phyloP scores from a whole-genome alignment of 2,888 invertebrate species.

The Melieria picta region DNA sequence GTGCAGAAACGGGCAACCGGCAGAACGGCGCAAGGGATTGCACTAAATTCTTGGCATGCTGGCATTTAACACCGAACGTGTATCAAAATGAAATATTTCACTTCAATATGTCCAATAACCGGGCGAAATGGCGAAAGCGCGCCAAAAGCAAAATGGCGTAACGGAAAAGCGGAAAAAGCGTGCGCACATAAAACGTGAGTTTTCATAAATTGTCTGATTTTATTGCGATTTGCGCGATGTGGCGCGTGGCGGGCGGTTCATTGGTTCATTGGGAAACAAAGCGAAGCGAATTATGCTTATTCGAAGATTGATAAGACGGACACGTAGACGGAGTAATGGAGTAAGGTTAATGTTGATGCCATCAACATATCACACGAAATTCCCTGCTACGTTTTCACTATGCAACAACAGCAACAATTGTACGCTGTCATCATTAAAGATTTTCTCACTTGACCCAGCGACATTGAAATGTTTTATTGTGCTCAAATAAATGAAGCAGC shows the following conservation, averaged over 20 bases:
- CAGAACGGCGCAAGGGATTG: not conserved
- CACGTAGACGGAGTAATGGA: too few species aligned
- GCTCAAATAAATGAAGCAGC: too few species aligned
- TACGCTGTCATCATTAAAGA: too few species aligned
- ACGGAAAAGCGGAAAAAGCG: not conserved
- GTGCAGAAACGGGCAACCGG: not conserved
- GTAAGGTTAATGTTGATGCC: too few species aligned
- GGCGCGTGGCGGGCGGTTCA: not conserved
- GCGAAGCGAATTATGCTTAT: not conserved
- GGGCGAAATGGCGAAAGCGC: not conserved
- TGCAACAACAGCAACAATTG: too few species aligned
- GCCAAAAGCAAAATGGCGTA: not conserved
- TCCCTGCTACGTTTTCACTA: too few species aligned
- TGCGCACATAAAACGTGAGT: constrained; percentile 32
- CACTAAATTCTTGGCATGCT: constrained; percentile 8
- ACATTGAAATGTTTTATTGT: too few species aligned
- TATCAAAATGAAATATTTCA: constrained; percentile 14
- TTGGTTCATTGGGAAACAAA: not conserved
- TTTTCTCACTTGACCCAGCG: too few species aligned
- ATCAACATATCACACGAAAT: too few species aligned
- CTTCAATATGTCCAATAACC: constrained; percentile 8
- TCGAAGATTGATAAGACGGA: too few species aligned
- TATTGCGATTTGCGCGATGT: constrained; percentile 25
- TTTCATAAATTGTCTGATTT: constrained; percentile 37
- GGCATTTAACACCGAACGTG: constrained; percentile 10